A percentile compares a stretch with the other conserved stretches of the same genome.
Conservation (phyloP, 2,797 vertebrate species). For the Spea hammondii region DNA sequence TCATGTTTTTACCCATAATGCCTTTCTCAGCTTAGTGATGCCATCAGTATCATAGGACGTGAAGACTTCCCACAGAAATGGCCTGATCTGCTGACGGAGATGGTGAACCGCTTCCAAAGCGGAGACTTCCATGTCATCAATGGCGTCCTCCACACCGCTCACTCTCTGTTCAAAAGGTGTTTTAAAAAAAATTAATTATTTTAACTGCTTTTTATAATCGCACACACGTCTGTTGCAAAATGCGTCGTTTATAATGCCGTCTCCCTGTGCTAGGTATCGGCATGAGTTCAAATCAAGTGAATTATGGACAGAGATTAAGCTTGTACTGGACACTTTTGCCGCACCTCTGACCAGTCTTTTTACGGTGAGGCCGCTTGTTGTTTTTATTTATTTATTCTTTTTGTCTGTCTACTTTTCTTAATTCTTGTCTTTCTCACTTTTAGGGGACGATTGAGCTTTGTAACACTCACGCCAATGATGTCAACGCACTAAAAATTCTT, state of each 20-base stretch:
- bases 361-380: slow-evolving; percentile 75
- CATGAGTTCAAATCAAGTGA: slow-evolving; percentile 99
- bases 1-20: no score
- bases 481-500: slow-evolving; percentile 90
- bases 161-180: slow-evolving; percentile 96
- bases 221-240: no score
- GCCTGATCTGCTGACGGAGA: slow-evolving; percentile 94
- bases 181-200: no score
- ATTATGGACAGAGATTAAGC: slow-evolving; percentile 95
- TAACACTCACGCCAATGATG: slow-evolving; percentile 89
- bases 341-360: slow-evolving; percentile 92
- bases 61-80: slow-evolving; percentile 98
- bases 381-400: slow-evolving; percentile 18
- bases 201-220: no score
- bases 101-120: slow-evolving; percentile 95
- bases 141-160: slow-evolving; percentile 91
- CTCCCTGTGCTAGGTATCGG: slow-evolving; percentile 78
- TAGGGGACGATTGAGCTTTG: slow-evolving; percentile 97
- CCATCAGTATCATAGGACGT: slow-evolving; percentile 95
- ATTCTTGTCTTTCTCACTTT: slow-evolving; percentile 46
- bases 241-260: background rate
- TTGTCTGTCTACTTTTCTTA: background rate
- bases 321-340: slow-evolving; percentile 95
- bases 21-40: slow-evolving; percentile 83
- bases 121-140: slow-evolving; percentile 98